Percentiles rank a stretch among this genome's conserved stretches.
Conservation (phyloP, 2,797 vertebrate genomes). For the Tapera naevia region DNA sequence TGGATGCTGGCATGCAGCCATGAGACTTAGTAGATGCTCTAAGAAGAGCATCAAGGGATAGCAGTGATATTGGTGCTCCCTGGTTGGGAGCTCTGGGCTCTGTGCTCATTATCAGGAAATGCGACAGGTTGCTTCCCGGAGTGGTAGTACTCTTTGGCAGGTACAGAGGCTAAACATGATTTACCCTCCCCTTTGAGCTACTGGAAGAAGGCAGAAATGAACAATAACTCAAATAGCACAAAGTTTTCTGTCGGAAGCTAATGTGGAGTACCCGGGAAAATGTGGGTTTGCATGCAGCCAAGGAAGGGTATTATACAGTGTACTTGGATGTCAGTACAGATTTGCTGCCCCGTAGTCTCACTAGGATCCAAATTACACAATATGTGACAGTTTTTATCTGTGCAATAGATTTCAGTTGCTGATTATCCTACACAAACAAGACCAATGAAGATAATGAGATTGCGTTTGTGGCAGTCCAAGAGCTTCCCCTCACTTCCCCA, state of each 20-base stretch:
- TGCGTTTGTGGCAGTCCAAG: not conserved
- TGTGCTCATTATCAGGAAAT: not conserved
- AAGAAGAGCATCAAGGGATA: not conserved
- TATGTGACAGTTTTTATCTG: not conserved
- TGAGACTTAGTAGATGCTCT: not conserved
- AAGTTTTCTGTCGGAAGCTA: not conserved
- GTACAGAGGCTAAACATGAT: not conserved
- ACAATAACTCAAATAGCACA: not conserved
- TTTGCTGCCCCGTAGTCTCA: not conserved
- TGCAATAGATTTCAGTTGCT: not conserved
- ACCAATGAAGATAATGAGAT: not conserved
- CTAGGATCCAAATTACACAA: not conserved
- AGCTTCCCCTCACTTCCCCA: not conserved
- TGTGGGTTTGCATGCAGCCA: not conserved
- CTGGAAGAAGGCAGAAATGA: not conserved
- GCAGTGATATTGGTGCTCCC: not conserved
- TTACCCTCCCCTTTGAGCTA: constrained; percentile 1
- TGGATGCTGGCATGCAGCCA: not conserved
- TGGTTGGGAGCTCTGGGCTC: not conserved
- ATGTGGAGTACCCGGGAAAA: not conserved
- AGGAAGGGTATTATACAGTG: not conserved
- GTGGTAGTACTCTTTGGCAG: not conserved
- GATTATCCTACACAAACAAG: not conserved
- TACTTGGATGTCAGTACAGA: not conserved
- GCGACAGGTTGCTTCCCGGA: not conserved